A percentile compares a stretch with the other conserved stretches of the same genome.
Conservation (phyloP, 2,113 vertebrate genomes). For the Copsychus sechellarum region DNA sequence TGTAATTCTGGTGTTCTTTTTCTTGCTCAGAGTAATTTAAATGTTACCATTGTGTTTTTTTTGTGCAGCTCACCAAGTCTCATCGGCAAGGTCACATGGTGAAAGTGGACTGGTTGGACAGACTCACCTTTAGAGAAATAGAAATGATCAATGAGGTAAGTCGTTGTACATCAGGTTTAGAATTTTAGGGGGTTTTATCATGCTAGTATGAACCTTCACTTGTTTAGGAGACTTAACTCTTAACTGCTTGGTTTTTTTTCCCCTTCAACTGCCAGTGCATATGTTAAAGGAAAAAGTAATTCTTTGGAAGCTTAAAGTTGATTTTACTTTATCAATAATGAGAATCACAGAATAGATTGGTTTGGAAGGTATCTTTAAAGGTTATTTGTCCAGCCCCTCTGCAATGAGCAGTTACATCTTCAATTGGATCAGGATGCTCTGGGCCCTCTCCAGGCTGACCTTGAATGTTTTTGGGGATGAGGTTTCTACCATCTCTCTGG, state of each 20-base stretch:
- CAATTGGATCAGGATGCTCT: not conserved
- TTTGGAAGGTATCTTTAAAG: not conserved
- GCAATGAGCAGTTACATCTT: not conserved
- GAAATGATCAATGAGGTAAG: slow-evolving; percentile 99
- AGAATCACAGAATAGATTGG: not conserved
- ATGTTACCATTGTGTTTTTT: not conserved
- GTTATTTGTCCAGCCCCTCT: not conserved
- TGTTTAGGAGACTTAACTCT: not conserved
- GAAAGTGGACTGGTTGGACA: slow-evolving; percentile 98
- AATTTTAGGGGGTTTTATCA: not conserved
- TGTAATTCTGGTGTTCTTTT: not conserved
- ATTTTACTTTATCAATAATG: not conserved
- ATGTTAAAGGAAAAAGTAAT: not conserved
- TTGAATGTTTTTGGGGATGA: not conserved
- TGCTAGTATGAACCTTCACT: not conserved
- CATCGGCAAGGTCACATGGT: slow-evolving; percentile 99
- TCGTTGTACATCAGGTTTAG: not conserved
- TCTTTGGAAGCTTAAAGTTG: not conserved
- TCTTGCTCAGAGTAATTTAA: not conserved
- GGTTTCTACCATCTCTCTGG: not conserved
- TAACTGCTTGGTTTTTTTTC: not conserved
- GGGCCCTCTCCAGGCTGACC: fast-evolving
- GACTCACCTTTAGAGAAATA: slow-evolving; percentile 97
- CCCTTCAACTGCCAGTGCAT: not conserved
- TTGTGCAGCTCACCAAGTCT: slow-evolving; percentile 90